phyloP scores from a whole-genome alignment of 2,113 vertebrate genomes.

The Noturus placidus region DNA sequence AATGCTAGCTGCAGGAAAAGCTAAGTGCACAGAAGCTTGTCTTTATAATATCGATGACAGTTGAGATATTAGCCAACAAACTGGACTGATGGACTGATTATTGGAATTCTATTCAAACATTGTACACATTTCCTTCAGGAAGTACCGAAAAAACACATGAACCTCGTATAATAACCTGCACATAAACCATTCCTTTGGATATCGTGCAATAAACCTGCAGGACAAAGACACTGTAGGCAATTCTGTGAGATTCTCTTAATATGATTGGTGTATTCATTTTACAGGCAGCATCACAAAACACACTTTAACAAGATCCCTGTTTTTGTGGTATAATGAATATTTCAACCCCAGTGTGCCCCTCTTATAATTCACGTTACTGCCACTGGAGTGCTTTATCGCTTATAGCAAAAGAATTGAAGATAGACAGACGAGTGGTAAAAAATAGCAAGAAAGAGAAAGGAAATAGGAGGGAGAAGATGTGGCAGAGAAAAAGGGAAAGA shows the following conservation, averaged over 20 bases:
- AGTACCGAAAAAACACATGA: neutral
- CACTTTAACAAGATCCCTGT: conserved; percentile 62
- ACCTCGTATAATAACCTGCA: neutral
- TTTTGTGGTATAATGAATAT: conserved; percentile 69
- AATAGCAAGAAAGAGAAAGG: neutral
- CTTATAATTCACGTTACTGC: conserved; percentile 64
- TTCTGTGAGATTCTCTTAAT: conserved; percentile 49
- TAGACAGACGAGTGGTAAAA: neutral
- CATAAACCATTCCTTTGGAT: neutral
- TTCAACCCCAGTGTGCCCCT: conserved; percentile 62
- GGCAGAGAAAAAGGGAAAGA: neutral
- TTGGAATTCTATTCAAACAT: neutral
- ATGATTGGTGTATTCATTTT: conserved; percentile 58
- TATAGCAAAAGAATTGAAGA: conserved; percentile 19
- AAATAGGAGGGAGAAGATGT: neutral
- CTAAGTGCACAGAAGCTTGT: neutral
- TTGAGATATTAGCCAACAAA: conserved; percentile 18
- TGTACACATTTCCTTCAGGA: neutral
- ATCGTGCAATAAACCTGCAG: conserved; percentile 28
- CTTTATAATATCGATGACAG: neutral
- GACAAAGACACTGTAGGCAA: conserved; percentile 40
- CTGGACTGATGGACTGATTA: neutral
- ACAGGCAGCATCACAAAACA: conserved; percentile 53
- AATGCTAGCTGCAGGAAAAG: conserved; percentile 56
- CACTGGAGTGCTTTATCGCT: conserved; percentile 62